A percentile compares a stretch with the other conserved stretches of the same genome.
Conservation (phyloP, 2,113 vertebrate species). For the Triplophysa dalaica region DNA sequence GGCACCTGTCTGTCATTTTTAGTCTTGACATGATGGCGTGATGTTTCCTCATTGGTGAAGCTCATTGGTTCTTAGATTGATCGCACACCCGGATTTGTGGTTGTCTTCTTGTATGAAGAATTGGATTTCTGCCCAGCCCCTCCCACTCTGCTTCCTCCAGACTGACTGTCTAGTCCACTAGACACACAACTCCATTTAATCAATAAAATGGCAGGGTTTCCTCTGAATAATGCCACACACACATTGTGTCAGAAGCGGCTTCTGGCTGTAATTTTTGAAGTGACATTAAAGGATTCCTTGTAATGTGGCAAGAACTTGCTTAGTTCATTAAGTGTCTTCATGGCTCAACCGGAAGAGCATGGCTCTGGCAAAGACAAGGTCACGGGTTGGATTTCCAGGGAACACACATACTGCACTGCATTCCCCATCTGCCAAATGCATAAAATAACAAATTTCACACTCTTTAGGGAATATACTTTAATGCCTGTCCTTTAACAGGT, state of each 20-base stretch:
- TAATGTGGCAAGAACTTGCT: background rate
- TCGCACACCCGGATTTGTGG: constrained; percentile 3
- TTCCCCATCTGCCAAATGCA: too few relatives aligned
- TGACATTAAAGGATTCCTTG: background rate
- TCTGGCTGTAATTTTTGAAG: constrained; percentile 17
- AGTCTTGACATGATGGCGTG: background rate
- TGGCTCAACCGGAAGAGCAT: too few relatives aligned
- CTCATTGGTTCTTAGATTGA: constrained; percentile 14
- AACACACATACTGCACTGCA: too few relatives aligned
- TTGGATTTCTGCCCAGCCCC: constrained; percentile 22
- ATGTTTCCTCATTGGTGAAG: background rate
- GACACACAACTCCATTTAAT: constrained; percentile 20
- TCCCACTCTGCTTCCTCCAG: constrained; percentile 28
- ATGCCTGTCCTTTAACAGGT: background rate
- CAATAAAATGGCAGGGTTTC: background rate
- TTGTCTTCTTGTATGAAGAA: constrained; percentile 25
- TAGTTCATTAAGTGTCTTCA: background rate
- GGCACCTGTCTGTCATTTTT: background rate
- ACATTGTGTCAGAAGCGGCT: constrained; percentile 3
- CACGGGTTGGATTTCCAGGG: too few relatives aligned
- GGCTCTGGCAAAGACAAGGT: too few relatives aligned
- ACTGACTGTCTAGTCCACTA: constrained; percentile 22
- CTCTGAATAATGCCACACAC: background rate
- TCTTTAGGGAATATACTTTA: background rate
- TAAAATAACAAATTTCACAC: background rate